Conservation (phyloP, 2,888 invertebrate species). For the Drosophila sordidapex region DNA sequence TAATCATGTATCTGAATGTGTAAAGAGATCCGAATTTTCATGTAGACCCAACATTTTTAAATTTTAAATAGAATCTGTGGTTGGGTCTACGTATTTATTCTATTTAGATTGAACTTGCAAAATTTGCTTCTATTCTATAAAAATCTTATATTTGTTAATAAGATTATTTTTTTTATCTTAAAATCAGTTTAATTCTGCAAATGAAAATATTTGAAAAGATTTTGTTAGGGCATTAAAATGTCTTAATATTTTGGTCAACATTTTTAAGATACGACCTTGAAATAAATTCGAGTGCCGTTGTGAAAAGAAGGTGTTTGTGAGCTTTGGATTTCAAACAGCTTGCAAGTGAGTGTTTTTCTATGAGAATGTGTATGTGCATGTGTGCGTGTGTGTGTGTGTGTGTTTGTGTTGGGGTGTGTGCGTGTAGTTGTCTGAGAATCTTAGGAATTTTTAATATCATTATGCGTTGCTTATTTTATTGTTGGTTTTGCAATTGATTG, state of each 20-base stretch:
- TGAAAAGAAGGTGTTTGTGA: neutral
- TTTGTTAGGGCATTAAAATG: conserved; percentile 2
- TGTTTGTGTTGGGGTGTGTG: conserved; percentile 3
- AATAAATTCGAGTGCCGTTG: neutral
- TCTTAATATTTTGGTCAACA: neutral
- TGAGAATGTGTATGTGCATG: neutral
- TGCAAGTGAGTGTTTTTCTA: neutral
- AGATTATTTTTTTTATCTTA: neutral
- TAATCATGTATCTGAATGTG: neutral
- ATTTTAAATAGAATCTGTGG: neutral
- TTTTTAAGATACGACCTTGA: neutral
- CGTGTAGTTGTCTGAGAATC: conserved; percentile 43
- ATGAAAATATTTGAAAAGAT: neutral
- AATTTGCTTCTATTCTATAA: neutral
- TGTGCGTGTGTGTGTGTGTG: neutral
- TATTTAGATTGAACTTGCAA: neutral
- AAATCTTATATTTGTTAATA: neutral
- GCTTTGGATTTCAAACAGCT: conserved; percentile 6
- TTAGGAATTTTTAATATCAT: conserved; percentile 63
- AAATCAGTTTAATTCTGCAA: neutral
- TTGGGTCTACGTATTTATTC: neutral
- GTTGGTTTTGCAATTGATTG: conserved; percentile 17
- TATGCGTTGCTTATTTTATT: conserved; percentile 54
- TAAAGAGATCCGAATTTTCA: neutral
- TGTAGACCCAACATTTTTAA: neutral